Conservation (phyloP, 2,888 invertebrate genomes). For the Fragum whitleyi region DNA sequence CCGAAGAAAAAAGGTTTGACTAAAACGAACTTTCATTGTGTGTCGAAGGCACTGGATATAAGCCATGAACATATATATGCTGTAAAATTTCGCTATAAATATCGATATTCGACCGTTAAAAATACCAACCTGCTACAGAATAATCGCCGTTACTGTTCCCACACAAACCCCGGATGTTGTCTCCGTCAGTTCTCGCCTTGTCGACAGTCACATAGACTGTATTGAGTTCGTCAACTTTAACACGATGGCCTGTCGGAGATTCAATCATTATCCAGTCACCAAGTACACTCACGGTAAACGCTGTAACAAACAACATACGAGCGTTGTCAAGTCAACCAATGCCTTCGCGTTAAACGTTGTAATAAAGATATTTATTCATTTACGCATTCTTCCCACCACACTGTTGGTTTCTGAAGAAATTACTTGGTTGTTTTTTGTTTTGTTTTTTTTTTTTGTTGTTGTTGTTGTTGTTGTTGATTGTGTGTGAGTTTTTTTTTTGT, state of each 20-base stretch:
- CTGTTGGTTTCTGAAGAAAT: too few relatives aligned
- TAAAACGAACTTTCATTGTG: too few relatives aligned
- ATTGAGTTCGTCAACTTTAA: constrained; percentile 64
- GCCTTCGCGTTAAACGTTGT: constrained; percentile 50
- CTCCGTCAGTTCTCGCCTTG: constrained; percentile 51
- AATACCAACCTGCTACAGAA: constrained; percentile 51
- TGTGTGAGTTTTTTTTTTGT: too few relatives aligned
- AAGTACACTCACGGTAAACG: constrained; percentile 46
- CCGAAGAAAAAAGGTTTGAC: too few relatives aligned
- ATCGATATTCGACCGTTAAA: too few relatives aligned
- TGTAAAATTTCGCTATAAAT: too few relatives aligned
- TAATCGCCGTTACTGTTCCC: constrained; percentile 73
- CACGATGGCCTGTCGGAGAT: constrained; percentile 55
- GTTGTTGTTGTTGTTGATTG: too few relatives aligned
- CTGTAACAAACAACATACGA: constrained; percentile 34
- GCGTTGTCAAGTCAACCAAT: constrained; percentile 49
- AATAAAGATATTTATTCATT: constrained; percentile 11
- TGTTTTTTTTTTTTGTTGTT: too few relatives aligned
- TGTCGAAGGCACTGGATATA: too few relatives aligned
- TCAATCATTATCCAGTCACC: constrained; percentile 62
- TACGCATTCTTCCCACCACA: too few relatives aligned
- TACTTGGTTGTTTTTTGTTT: too few relatives aligned
- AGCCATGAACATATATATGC: too few relatives aligned
- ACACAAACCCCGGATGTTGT: constrained; percentile 85
- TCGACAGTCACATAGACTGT: constrained; percentile 67